Percentiles rank a stretch among this genome's conserved stretches.
These are phyloP conservation scores for Gallinago stenura DNA, from an alignment of 2,797 vertebrate genomes.

Conservation along the genomic window DNA sequence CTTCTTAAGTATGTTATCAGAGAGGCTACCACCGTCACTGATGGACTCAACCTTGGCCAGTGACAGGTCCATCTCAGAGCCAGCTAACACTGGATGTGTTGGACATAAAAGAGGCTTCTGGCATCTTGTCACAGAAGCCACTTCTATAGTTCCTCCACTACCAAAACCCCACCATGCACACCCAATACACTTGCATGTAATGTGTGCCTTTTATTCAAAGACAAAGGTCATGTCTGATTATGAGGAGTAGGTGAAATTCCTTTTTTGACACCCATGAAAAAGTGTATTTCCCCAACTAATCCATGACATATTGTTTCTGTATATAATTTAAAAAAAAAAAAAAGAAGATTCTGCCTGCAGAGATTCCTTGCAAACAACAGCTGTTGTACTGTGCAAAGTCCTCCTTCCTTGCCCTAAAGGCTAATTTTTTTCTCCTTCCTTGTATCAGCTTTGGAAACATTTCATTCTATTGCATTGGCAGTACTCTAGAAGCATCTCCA, in stretches of 20 bases:
- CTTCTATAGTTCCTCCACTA: rapidly evolving
- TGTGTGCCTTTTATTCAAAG: background rate
- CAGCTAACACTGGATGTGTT: rapidly evolving
- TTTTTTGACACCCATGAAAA: background rate
- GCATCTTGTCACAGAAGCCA: background rate
- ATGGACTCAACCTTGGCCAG: background rate
- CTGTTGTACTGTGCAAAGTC: background rate
- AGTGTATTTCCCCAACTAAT: background rate
- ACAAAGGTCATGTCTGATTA: background rate
- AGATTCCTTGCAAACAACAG: background rate
- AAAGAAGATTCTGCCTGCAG: background rate
- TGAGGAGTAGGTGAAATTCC: background rate
- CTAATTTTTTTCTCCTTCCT: background rate
- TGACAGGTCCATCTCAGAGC: rapidly evolving
- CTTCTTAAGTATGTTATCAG: background rate
- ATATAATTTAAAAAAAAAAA: background rate
- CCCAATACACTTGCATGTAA: background rate
- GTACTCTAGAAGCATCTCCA: background rate
- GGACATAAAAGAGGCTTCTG: background rate
- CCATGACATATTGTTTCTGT: background rate
- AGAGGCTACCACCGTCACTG: rapidly evolving
- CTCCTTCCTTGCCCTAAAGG: background rate
- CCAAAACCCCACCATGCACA: background rate
- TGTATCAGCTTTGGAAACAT: background rate
- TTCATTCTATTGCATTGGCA: background rate